Conservation (phyloP, 2,797 vertebrate genomes). For the Smutsia temminckii region DNA sequence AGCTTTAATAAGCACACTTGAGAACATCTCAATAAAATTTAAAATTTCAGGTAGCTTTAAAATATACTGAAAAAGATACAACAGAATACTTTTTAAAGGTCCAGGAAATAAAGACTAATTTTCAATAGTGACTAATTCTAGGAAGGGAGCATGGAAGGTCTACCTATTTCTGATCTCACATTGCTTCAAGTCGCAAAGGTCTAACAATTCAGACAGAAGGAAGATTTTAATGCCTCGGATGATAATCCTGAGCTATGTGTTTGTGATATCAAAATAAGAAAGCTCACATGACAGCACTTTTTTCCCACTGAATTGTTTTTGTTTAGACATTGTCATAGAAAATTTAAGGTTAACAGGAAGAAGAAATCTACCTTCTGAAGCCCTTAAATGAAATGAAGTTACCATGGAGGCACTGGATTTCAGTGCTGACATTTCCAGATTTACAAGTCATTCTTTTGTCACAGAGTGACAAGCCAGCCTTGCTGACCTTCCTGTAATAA, state of each 20-base stretch:
- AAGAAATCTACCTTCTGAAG: conserved; percentile 35
- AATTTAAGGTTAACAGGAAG: background rate
- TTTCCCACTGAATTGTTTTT: background rate
- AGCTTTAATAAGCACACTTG: background rate
- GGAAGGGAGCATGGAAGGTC: background rate
- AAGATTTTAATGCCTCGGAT: background rate
- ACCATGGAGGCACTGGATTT: background rate
- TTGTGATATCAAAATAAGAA: background rate
- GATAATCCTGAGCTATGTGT: background rate
- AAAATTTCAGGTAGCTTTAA: conserved; percentile 13
- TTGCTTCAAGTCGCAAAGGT: background rate
- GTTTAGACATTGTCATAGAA: background rate
- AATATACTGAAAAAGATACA: background rate
- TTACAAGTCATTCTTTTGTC: background rate
- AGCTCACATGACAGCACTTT: background rate
- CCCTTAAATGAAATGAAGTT: background rate
- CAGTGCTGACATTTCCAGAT: background rate
- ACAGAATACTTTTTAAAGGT: background rate
- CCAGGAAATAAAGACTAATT: background rate
- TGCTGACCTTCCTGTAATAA: background rate
- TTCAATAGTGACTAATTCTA: background rate
- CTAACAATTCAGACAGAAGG: background rate
- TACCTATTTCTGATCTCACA: background rate
- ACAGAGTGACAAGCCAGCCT: background rate
- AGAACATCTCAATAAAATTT: background rate